These are phyloP conservation scores for Palythoa grandiflora DNA, from an alignment of 92 coral and sea anemone species.

Conservation along the genomic window DNA sequence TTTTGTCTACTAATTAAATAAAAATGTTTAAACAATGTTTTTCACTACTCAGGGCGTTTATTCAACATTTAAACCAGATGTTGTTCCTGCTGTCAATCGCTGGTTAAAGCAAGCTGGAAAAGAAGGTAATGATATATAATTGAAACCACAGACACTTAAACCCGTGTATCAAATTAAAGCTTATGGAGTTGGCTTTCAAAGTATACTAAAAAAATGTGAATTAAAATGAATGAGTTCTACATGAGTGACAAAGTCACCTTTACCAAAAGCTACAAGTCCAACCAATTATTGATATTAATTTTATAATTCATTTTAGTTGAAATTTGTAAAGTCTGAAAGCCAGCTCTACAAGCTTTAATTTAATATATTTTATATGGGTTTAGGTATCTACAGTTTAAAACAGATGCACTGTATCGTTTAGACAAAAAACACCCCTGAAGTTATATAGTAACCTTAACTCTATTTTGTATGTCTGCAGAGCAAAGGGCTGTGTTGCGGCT, in stretches of 20 bases:
- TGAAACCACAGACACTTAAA: neutral
- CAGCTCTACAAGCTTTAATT: neutral
- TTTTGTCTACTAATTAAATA: too few species aligned
- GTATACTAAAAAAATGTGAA: too few species aligned
- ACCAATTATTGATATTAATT: too few species aligned
- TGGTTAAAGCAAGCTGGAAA: conserved; percentile 96
- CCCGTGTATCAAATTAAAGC: too few species aligned
- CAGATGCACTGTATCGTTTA: too few species aligned
- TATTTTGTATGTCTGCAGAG: conserved; percentile 57
- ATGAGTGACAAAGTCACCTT: too few species aligned
- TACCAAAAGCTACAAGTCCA: too few species aligned
- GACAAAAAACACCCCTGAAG: neutral
- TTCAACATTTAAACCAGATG: conserved; percentile 85
- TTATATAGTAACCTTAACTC: neutral
- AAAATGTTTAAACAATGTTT: neutral
- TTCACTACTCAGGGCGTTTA: conserved; percentile 65
- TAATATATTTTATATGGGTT: neutral
- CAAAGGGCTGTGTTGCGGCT: conserved; percentile 82
- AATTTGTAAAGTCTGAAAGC: too few species aligned
- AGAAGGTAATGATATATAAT: conserved; percentile 69
- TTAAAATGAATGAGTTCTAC: too few species aligned
- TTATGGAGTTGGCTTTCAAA: too few species aligned
- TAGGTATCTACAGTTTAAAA: too few species aligned
- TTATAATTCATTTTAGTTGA: too few species aligned
- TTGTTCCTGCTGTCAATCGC: conserved; percentile 93